phyloP scores from a whole-genome alignment of 1,140 invertebrate species.

The Akabosia matsudoensis region DNA sequence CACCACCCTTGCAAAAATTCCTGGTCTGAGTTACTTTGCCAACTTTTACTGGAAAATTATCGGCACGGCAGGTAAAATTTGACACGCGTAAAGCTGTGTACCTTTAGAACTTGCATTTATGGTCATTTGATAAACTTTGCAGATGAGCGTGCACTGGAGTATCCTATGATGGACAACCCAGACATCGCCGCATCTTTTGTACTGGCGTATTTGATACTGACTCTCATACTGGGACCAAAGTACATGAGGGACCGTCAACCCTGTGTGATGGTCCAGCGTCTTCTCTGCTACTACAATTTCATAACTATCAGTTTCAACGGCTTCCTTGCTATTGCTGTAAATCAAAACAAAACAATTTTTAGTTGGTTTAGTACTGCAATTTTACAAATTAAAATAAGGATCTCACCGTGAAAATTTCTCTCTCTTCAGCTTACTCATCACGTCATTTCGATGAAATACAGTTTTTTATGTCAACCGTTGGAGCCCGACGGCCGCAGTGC shows the following conservation, averaged over 20 bases:
- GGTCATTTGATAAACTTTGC: conserved; percentile 2
- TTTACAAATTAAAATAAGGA: neutral
- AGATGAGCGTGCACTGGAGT: neutral
- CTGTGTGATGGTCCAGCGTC: neutral
- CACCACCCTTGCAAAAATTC: conserved; percentile 11
- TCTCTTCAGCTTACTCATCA: neutral
- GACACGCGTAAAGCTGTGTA: neutral
- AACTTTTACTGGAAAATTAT: conserved; percentile 30
- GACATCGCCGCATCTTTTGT: neutral
- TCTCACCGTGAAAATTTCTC: neutral
- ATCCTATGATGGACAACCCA: neutral
- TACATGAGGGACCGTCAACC: conserved; percentile 26
- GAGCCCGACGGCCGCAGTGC: neutral
- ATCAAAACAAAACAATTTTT: too few species aligned
- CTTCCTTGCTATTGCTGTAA: conserved; percentile 25
- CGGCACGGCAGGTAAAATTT: conserved; percentile 25
- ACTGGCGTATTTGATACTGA: neutral
- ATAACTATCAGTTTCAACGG: conserved; percentile 25
- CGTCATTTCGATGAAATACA: neutral
- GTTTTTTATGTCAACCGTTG: neutral
- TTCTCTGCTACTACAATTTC: conserved; percentile 26
- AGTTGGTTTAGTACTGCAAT: too few species aligned
- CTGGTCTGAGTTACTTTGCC: conserved; percentile 21
- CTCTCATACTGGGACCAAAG: conserved; percentile 10
- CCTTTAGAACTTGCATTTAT: neutral